Evolutionary conservation across 2,797 vertebrate species (phyloP), one percentile per base, ranked within the genome.

Genomic region (Phrynocephalus forsythii): DNA sequence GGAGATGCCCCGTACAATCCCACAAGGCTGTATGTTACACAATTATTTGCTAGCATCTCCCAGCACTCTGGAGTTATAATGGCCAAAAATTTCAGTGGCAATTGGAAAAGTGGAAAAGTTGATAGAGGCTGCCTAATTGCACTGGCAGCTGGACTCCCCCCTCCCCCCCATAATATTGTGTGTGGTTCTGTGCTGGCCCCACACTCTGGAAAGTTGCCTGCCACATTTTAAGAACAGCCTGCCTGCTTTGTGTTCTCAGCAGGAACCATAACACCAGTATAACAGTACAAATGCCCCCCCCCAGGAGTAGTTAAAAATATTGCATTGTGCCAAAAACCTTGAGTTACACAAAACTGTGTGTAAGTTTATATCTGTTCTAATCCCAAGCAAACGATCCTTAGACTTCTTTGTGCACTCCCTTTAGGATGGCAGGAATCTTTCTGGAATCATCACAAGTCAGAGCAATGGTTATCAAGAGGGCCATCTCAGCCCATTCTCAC

Each of bases 371-470:
- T 76, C 80, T 68, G 69, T 69, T 52, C 20, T 30, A 84, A 52
- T 80, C 15, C 60, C 80, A 28, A 79, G 30, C 52, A 88, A 84
- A 24, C 15, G 50, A 67, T 75, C 28, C 20, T 48, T 80, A 30
- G 48, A 67, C n/a, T 16, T 52, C n/a, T 11, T 83, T 77, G 72
- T 60, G 33, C 72, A 24, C 44, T 33, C 3, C 9, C 77, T 63
- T 78, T 72, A 60, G 30, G 24, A 80, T 68, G 48, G 38, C 48
- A 68, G 44, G 94, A 92, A 88, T 91, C 50, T 90, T 92, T 90
- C 75, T 87, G 90, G 91, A 95, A 87, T 88, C 85, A 94, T 88
- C 87, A 86, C 86, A 88, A 90, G 91, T 81, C 90, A 90, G 87
- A 90, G 87, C 90, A 92, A 93, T 93, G 92, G 89, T 90, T 94